A percentile compares a stretch with the other conserved stretches of the same genome.
phyloP scores from a whole-genome alignment of 2,797 vertebrate genomes.

The Oreochromis grahami region DNA sequence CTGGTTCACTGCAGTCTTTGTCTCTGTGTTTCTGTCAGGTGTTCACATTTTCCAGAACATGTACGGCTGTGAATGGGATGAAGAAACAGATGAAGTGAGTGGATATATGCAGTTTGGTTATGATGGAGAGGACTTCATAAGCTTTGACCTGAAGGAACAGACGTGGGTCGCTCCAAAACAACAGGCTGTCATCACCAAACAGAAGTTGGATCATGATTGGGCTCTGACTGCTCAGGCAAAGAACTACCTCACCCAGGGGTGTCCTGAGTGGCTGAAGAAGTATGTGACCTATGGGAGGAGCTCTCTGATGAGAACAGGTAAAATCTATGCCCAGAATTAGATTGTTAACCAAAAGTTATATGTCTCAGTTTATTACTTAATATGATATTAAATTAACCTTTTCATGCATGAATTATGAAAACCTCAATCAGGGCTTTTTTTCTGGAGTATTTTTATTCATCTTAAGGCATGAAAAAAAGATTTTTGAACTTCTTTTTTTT shows the following conservation, averaged over 20 bases:
- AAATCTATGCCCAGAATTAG: rapidly evolving
- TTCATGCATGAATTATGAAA: too few species aligned
- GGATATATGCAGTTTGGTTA: not conserved
- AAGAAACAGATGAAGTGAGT: rapidly evolving
- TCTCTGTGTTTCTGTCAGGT: not conserved
- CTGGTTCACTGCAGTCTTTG: too few species aligned
- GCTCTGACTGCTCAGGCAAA: rapidly evolving
- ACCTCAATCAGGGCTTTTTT: too few species aligned
- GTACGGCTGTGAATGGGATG: not conserved
- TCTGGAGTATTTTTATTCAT: too few species aligned
- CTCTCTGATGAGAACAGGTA: rapidly evolving
- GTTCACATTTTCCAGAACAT: not conserved
- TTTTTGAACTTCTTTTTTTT: too few species aligned
- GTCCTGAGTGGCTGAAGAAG: not conserved
- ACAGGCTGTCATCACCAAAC: rapidly evolving
- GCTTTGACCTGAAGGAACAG: not conserved
- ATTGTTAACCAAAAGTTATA: rapidly evolving
- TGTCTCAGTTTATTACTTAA: rapidly evolving
- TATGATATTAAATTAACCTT: too few species aligned
- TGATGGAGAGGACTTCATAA: constrained; percentile 40
- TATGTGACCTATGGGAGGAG: rapidly evolving
- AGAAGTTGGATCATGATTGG: rapidly evolving
- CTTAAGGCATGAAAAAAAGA: too few species aligned
- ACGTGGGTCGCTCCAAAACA: not conserved
- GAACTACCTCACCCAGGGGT: rapidly evolving